These are phyloP conservation scores for Dyspetes luteomarginatus DNA, from an alignment of 2,888 invertebrate genomes.

Conservation along the genomic window DNA sequence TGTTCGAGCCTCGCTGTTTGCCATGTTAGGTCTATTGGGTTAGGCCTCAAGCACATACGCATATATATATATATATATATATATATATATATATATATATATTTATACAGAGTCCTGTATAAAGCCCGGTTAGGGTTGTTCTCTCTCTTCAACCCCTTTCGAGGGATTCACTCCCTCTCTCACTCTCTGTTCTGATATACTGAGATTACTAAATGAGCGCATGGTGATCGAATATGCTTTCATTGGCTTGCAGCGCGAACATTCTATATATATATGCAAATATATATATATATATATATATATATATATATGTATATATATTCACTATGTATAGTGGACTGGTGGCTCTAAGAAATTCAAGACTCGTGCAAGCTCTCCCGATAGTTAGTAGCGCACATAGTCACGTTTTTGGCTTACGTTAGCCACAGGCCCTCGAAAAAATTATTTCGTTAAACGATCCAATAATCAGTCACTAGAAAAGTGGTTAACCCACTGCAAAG, in stretches of 20 bases:
- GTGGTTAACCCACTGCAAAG: background rate
- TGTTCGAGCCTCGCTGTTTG: conserved; percentile 72
- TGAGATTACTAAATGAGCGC: conserved; percentile 71
- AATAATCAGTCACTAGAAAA: background rate
- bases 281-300: background rate
- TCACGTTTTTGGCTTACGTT: conserved; percentile 41
- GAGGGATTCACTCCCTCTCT: conserved; percentile 56
- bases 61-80: conserved; percentile 31
- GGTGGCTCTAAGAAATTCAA: conserved; percentile 44
- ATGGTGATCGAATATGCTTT: conserved; percentile 73
- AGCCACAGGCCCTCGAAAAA: conserved; percentile 35
- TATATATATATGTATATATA: background rate
- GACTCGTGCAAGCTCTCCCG: conserved; percentile 44
- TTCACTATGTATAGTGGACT: background rate
- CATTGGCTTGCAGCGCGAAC: conserved; percentile 64
- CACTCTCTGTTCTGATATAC: conserved; percentile 69
- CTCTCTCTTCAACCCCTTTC: conserved; percentile 28
- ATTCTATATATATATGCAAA: conserved; percentile 13
- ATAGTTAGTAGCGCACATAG: background rate
- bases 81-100: conserved; percentile 28
- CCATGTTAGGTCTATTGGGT: conserved; percentile 76
- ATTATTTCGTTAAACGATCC: conserved; percentile 15
- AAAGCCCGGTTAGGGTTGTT: conserved; percentile 8
- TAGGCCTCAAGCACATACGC: conserved; percentile 68
- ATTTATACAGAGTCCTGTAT: background rate